Evolutionary conservation across 2,797 vertebrate species (phyloP), one percentile per base, ranked within the genome.

Genomic region (Arnoldichthys spilopterus): DNA sequence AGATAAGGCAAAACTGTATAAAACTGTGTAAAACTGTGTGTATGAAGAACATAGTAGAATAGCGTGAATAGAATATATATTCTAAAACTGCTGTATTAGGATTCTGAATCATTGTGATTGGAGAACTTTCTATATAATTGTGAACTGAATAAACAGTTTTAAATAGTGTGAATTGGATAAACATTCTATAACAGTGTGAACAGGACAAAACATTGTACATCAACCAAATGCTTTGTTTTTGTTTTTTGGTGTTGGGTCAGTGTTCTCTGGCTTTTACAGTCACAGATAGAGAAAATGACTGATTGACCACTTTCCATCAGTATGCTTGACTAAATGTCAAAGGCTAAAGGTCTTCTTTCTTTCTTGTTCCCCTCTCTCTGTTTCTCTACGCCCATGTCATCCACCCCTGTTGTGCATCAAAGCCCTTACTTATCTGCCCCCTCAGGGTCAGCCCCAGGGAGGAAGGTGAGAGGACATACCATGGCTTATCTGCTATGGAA

Each of bases 371-470:
- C 2, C 18, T 34, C 30, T n/a, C 79, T 82, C 69, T 61, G 30
- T 72, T 58, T 69, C 28, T 58, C 49, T 74, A 45, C 62, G 34
- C 64, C 69, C 53, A 53, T 47, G 66, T 72, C 67, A 66, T 75
- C 67, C 63, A 63, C 61, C 59, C 64, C 61, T 79, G 79, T 64
- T 49, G 72, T 82, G 76, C 80, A 86, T 87, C 86, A 86, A 87
- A 88, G 84, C 66, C 54, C 70, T 15, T 61, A 40, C 83, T 87
- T 86, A 87, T 87, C 85, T 84, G 5, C 71, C 77, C 79, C 82
- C 85, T 59, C 28, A 75, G 81, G 76, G 79, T 66, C 58, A 82
- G 78, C 79, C 73, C 40, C 72, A 72, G 82, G 83, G 82, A 78
- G 77, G 79, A 78, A 80, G 82, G 81, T 78, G 71, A 79, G 79